Evolutionary conservation across 2,888 invertebrate genomes (phyloP).

Genomic region (Papilio gigon): DNA sequence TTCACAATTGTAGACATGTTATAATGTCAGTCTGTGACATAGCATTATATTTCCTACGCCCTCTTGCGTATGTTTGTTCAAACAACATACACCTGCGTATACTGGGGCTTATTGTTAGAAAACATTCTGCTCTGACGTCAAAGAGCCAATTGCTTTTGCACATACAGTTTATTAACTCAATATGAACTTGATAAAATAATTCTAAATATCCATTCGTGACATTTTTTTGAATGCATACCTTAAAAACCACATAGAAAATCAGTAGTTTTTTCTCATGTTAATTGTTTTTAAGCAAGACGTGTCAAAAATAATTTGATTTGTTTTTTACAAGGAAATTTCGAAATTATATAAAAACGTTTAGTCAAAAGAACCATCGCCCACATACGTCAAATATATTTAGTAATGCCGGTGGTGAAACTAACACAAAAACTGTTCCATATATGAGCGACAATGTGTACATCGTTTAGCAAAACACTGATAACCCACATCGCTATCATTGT

Average conservation of each 20-base stretch:
- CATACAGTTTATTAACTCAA: not conserved
- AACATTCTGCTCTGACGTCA: constrained; percentile 31
- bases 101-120: constrained; percentile 22
- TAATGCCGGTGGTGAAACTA: constrained; percentile 23
- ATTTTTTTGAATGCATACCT: not conserved
- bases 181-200: not conserved
- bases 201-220: not conserved
- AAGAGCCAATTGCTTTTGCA: constrained; percentile 12
- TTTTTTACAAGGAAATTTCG: too few species aligned
- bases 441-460: constrained; percentile 44
- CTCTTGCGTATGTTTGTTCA: constrained; percentile 4
- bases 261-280: too few species aligned
- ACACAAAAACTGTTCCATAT: constrained; percentile 43
- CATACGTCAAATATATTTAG: not conserved
- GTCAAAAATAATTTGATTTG: too few species aligned
- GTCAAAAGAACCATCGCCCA: not conserved
- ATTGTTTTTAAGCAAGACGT: too few species aligned
- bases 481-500: constrained; percentile 69
- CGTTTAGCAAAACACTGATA: constrained; percentile 60
- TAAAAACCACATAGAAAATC: too few species aligned
- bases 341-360: too few species aligned
- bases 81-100: constrained; percentile 27
- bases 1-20: not conserved
- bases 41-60: constrained; percentile 5
- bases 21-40: not conserved